Conservation (phyloP, 53 echinoderm and acorn worm species). For the Glandiceps talaboti region DNA sequence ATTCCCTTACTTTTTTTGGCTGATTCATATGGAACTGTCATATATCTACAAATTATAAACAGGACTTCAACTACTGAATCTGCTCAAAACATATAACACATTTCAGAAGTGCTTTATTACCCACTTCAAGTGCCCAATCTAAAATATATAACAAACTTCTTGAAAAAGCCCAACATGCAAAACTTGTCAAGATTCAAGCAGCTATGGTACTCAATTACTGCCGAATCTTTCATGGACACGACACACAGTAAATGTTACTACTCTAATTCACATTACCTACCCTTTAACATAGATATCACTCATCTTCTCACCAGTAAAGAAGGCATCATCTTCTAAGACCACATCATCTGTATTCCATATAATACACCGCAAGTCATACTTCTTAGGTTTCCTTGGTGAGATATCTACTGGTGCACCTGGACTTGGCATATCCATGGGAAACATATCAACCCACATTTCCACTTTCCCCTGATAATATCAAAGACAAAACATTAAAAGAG, state of each 20-base stretch:
- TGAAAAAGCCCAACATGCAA: too few species aligned
- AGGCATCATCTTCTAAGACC: slow-evolving; percentile 3
- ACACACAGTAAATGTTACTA: background rate
- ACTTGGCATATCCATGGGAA: background rate
- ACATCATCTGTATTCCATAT: slow-evolving; percentile 16
- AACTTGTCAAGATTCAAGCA: too few species aligned
- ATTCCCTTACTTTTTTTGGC: too few species aligned
- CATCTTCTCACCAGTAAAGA: slow-evolving; percentile 11
- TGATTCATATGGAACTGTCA: too few species aligned
- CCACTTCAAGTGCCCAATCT: too few species aligned
- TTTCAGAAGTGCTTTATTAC: too few species aligned
- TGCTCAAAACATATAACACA: too few species aligned
- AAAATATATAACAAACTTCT: too few species aligned
- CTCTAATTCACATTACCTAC: background rate
- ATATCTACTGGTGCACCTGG: slow-evolving; percentile 7
- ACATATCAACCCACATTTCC: slow-evolving; percentile 17
- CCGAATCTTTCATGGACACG: background rate
- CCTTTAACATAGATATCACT: slow-evolving; percentile 10
- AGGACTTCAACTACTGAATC: too few species aligned
- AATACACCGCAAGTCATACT: slow-evolving; percentile 2
- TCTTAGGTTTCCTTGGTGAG: slow-evolving; percentile 6
- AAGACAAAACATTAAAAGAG: too few species aligned
- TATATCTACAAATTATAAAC: too few species aligned
- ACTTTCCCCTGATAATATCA: slow-evolving; percentile 3
- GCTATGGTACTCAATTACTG: background rate